phyloP scores from a whole-genome alignment of 92 coral and sea anemone genomes.

The Scolanthus callimorphus region DNA sequence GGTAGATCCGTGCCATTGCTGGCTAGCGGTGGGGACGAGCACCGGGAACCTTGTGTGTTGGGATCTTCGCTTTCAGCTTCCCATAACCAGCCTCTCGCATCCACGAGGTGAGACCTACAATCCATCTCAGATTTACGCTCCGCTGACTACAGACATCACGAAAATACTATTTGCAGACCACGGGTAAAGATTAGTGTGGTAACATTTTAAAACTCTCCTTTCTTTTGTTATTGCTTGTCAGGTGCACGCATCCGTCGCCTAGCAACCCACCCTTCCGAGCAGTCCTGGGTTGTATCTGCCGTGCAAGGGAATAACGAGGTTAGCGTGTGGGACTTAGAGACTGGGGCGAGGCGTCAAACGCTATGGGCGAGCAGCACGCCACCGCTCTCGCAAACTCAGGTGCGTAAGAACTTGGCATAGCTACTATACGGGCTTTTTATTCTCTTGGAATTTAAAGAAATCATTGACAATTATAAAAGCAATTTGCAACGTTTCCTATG shows the following conservation, averaged over 20 bases:
- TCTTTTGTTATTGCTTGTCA: too few relatives aligned
- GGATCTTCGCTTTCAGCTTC: constrained; percentile 96
- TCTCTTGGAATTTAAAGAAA: too few relatives aligned
- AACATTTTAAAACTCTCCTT: too few relatives aligned
- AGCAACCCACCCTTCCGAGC: constrained; percentile 89
- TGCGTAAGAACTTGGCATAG: too few relatives aligned
- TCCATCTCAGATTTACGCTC: too few relatives aligned
- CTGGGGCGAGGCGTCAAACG: constrained; percentile 92
- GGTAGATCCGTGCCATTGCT: constrained; percentile 94
- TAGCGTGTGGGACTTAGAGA: constrained; percentile 96
- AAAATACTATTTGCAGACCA: too few relatives aligned
- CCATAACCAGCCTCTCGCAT: constrained; percentile 85
- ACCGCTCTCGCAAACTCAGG: constrained; percentile 97
- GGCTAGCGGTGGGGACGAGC: constrained; percentile 94
- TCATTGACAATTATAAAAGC: too few relatives aligned
- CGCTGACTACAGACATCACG: too few relatives aligned
- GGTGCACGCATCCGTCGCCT: constrained; percentile 97
- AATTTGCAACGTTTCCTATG: too few relatives aligned
- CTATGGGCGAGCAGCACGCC: constrained; percentile 99
- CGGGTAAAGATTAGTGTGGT: too few relatives aligned
- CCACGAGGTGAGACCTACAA: constrained; percentile 97
- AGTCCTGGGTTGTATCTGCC: constrained; percentile 98
- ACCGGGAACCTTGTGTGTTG: constrained; percentile 91
- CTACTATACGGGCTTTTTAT: too few relatives aligned
- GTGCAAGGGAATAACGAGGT: constrained; percentile 98